Evolutionary conservation across 2,888 invertebrate species (phyloP).

Genomic region (Stenichneumon culpator): DNA sequence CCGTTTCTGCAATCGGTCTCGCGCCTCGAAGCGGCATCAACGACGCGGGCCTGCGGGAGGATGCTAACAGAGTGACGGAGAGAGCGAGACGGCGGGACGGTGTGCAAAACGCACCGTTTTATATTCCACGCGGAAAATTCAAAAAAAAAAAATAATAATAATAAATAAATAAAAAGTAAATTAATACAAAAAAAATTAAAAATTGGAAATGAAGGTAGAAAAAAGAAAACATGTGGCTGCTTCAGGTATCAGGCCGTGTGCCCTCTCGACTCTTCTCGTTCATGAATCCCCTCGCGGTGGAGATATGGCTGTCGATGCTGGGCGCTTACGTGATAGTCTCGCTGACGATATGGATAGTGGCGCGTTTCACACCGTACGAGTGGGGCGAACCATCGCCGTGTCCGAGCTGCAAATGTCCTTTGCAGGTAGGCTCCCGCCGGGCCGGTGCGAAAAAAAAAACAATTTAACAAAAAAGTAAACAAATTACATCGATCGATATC

Average conservation of each 20-base stretch:
- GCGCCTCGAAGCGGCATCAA: background rate
- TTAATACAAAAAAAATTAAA: background rate
- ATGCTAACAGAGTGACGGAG: conserved; percentile 38
- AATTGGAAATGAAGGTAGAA: background rate
- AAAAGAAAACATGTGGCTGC: conserved; percentile 70
- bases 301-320: conserved; percentile 94
- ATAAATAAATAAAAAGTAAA: too few species aligned
- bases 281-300: conserved; percentile 93
- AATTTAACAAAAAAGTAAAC: background rate
- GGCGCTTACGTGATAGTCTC: conserved; percentile 93
- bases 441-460: conserved; percentile 71
- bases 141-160: background rate
- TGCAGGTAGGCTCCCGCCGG: conserved; percentile 82
- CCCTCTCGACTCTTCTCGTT: conserved; percentile 93
- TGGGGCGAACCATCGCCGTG: conserved; percentile 89
- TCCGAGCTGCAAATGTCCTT: conserved; percentile 86
- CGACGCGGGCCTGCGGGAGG: background rate
- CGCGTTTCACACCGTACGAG: conserved; percentile 94
- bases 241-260: conserved; percentile 88
- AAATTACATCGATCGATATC: conserved; percentile 16
- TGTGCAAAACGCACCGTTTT: background rate
- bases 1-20: background rate
- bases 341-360: conserved; percentile 93
- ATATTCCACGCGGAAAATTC: background rate
- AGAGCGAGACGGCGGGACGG: conserved; percentile 56